A percentile compares a stretch with the other conserved stretches of the same genome.
Conservation (phyloP, 1,140 invertebrate genomes). For the Anoplophora glabripennis region DNA sequence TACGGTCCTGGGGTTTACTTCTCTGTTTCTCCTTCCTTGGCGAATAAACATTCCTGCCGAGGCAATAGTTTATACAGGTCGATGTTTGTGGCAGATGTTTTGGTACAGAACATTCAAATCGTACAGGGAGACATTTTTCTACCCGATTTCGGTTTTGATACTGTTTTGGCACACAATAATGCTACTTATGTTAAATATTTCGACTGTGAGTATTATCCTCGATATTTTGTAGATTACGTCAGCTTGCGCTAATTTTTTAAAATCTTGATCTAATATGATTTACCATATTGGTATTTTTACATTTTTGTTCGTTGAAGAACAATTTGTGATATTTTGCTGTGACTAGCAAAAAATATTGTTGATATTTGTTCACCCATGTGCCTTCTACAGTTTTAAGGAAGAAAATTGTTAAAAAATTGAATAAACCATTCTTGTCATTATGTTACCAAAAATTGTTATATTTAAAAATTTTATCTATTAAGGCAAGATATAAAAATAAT, state of each 20-base stretch:
- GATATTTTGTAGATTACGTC: slow-evolving; percentile 25
- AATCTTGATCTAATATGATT: no score
- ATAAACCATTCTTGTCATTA: no score
- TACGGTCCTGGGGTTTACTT: slow-evolving; percentile 34
- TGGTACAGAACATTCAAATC: slow-evolving; percentile 20
- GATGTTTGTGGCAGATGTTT: slow-evolving; percentile 30
- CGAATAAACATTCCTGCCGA: slow-evolving; percentile 23
- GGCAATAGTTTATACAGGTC: slow-evolving; percentile 15
- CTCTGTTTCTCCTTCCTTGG: slow-evolving; percentile 15
- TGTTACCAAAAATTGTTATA: no score
- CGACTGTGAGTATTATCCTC: slow-evolving; percentile 31
- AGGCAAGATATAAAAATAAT: no score
- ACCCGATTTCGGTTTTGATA: slow-evolving; percentile 26
- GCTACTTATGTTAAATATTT: slow-evolving; percentile 33
- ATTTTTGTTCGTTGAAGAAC: no score
- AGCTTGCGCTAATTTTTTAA: not conserved
- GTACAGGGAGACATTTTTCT: slow-evolving; percentile 16
- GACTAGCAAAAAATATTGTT: no score
- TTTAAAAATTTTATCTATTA: no score
- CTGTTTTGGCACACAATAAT: slow-evolving; percentile 17
- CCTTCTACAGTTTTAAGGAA: no score
- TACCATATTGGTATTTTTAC: no score
- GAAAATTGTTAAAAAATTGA: no score
- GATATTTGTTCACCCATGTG: no score
- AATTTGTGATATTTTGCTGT: no score